Percentiles rank a stretch among this genome's conserved stretches.
phyloP scores from a whole-genome alignment of 2,888 invertebrate species.

The Drepana falcataria region DNA sequence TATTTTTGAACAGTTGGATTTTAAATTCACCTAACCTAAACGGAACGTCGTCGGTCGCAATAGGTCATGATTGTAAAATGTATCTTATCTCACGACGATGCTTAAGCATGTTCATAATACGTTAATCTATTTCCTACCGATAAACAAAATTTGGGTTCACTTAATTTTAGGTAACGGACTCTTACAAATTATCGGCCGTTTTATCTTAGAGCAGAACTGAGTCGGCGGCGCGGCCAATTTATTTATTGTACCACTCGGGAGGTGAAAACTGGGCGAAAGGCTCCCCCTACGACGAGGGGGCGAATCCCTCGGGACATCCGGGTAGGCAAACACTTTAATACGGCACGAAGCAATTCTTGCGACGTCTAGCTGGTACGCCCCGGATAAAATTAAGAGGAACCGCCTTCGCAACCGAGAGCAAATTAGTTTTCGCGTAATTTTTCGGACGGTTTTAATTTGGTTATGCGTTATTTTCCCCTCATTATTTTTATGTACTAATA shows the following conservation, averaged over 20 bases:
- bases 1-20: too few relatives aligned
- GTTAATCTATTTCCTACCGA: too few relatives aligned
- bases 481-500: not conserved
- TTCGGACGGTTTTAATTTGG: conserved; percentile 5
- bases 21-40: too few relatives aligned
- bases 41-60: too few relatives aligned
- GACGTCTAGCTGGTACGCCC: conserved; percentile 23
- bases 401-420: conserved; percentile 10
- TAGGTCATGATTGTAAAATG: too few relatives aligned
- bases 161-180: not conserved
- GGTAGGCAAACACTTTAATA: conserved; percentile 48
- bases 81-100: too few relatives aligned
- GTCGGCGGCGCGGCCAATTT: conserved; percentile 27
- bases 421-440: conserved; percentile 9
- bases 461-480: conserved; percentile 5
- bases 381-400: conserved; percentile 32
- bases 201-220: conserved; percentile 18
- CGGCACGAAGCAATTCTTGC: conserved; percentile 40
- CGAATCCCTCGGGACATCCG: conserved; percentile 24
- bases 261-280: conserved; percentile 26
- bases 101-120: too few relatives aligned
- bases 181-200: conserved; percentile 8
- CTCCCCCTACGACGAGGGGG: conserved; percentile 18
- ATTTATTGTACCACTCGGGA: conserved; percentile 35
- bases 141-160: too few relatives aligned